Base-by-base conservation (phyloP, 1,140 invertebrate genomes). In the Drosophila pseudoananassae region DNA sequence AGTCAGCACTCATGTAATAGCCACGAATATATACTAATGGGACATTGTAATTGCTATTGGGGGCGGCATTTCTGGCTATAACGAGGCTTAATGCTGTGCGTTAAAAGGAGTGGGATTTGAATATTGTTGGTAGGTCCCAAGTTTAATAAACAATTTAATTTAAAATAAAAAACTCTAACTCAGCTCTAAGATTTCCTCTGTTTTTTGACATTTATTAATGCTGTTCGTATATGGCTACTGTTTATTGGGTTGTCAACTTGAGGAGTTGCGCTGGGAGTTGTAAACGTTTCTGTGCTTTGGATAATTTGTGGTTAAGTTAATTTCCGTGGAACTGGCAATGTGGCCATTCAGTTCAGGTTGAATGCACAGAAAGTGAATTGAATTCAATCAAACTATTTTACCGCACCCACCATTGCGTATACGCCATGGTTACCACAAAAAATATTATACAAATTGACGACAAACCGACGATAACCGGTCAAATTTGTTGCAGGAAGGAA, bases 181-280 rank as follows among this genome's bases (percentile, higher is more conserved):
- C 14, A 31, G 17, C 14, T 52, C 14, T 6, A 14, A 31, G 4
- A 46, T 43, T 36, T 40, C 14, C 43, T 8, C 12, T 14, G 3
- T 46, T 20, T 20, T 15, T 38, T 15, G 1, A 33, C 23, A 45
- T 25, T 50, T 38, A 58, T 27, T 43, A 55, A 61, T 66, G 69
- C 46, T 57, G 33, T 49, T 60, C 50, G 33, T 70, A 56, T 65
- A 3, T 49, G 54, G 17, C 43, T 5, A 27, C 73, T 63, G 73
- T 54, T 70, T 76, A 76, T 72, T 78, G 69, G 46, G 70, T 69
- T 82, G 82, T 76, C 83, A 87, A 82, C 82, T 57, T 56, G n/a
- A 71, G 56, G 61, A 78, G 76, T 74, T 56, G 58, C 79, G 68
- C 36, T 52, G 45, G 56, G 43, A 63, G 45, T 15, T 46, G 57